Evolutionary conservation across 2,113 vertebrate species (phyloP).

Genomic region (Bufo bufo): DNA sequence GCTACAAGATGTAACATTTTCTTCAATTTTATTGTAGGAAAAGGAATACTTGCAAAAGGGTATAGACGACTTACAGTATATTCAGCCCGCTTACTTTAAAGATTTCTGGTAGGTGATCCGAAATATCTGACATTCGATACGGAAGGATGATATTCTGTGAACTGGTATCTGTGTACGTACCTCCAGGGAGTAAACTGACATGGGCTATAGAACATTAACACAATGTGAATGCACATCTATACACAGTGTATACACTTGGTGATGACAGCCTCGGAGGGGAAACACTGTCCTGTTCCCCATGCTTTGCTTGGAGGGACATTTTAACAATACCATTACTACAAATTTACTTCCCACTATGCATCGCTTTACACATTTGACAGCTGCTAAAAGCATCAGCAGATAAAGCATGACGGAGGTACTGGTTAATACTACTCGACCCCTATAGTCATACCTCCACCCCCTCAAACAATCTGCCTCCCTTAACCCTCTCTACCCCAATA

Average conservation of each 20-base stretch:
- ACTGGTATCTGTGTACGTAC: neutral
- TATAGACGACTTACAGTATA: conserved; percentile 10
- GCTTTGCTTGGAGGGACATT: neutral
- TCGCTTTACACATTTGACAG: neutral
- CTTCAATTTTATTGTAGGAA: conserved; percentile 35
- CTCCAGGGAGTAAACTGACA: conserved; percentile 8
- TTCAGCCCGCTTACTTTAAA: conserved; percentile 23
- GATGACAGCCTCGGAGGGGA: neutral
- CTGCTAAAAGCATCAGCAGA: neutral
- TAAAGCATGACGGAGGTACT: too few species aligned
- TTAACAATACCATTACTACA: neutral
- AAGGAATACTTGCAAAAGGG: conserved; percentile 51
- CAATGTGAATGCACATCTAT: neutral
- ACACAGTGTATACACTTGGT: neutral
- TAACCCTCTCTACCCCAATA: too few species aligned
- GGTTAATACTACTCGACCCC: too few species aligned
- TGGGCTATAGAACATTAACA: neutral
- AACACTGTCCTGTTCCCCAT: neutral
- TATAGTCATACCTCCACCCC: too few species aligned
- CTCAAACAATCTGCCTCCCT: too few species aligned
- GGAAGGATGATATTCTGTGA: conserved; percentile 4
- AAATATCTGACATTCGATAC: neutral
- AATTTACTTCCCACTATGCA: neutral
- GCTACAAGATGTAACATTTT: neutral
- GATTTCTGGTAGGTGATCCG: conserved; percentile 47